Conservation (phyloP, 1,140 invertebrate genomes). For the Calephelis virginiensis region DNA sequence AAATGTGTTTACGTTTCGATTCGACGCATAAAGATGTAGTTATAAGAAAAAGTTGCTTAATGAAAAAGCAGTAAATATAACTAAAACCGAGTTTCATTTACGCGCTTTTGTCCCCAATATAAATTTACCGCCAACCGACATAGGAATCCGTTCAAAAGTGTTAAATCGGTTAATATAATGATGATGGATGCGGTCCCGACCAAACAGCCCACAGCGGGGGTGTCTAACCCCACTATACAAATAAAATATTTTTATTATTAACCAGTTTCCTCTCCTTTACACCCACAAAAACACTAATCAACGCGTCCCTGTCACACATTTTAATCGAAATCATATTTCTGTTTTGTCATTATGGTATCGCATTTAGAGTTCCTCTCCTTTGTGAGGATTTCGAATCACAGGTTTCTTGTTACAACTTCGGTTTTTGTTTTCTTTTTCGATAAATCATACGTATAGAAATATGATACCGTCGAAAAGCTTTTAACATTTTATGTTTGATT, state of each 20-base stretch:
- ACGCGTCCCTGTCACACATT: conserved; percentile 51
- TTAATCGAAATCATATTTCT: conserved; percentile 79
- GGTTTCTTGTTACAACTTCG: conserved; percentile 73
- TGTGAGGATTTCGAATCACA: conserved; percentile 65
- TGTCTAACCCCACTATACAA: conserved; percentile 77
- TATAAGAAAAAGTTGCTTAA: too few relatives aligned
- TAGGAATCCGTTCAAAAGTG: conserved; percentile 76
- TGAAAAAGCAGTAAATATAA: conserved; percentile 4
- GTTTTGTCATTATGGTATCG: conserved; percentile 78
- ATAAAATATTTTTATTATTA: conserved; percentile 79
- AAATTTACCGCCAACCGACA: conserved; percentile 63
- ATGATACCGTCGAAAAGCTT: conserved; percentile 48
- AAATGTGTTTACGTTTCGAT: too few relatives aligned
- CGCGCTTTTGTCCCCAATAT: conserved; percentile 61
- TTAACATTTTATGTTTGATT: conserved; percentile 41
- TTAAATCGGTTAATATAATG: conserved; percentile 79
- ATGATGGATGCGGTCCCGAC: conserved; percentile 74
- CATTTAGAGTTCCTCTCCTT: conserved; percentile 75
- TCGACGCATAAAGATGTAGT: too few relatives aligned
- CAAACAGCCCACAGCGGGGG: conserved; percentile 76
- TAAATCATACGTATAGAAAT: conserved; percentile 56
- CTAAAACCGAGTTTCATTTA: conserved; percentile 36
- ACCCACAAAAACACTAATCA: conserved; percentile 38
- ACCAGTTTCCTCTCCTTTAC: conserved; percentile 55
- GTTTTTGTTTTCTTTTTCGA: conserved; percentile 61